Conservation (phyloP, 2,797 vertebrate genomes). For the Ctenochaetus hawaiiensis region DNA sequence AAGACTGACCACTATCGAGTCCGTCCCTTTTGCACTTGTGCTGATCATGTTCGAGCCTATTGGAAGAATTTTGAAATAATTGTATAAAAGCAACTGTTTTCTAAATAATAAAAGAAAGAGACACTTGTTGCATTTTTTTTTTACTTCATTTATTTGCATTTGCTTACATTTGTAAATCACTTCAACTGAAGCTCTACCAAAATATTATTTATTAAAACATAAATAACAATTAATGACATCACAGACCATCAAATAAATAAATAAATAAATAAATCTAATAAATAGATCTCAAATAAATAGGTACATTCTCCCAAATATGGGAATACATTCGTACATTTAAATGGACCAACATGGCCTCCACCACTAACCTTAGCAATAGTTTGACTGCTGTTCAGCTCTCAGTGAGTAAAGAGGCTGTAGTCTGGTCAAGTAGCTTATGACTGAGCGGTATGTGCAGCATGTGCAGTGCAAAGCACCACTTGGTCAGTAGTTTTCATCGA, state of each 20-base stretch:
- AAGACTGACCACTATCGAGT: neutral
- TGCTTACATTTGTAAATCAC: conserved; percentile 5
- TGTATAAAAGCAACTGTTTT: conserved; percentile 20
- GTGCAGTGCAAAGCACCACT: conserved; percentile 30
- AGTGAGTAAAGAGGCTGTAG: conserved; percentile 13
- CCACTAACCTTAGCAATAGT: conserved; percentile 28
- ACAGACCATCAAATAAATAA: conserved; percentile 69
- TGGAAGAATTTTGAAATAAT: conserved; percentile 17
- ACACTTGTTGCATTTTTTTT: neutral
- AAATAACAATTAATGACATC: conserved; percentile 71
- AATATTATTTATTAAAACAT: conserved; percentile 62
- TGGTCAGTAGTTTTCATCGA: conserved; percentile 22
- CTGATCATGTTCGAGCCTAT: conserved; percentile 29
- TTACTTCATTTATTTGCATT: neutral
- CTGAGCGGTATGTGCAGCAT: conserved; percentile 31
- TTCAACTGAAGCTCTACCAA: conserved; percentile 19
- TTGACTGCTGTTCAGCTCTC: conserved; percentile 18
- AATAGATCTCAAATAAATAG: conserved; percentile 72
- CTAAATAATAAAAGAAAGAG: conserved; percentile 43
- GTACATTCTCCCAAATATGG: conserved; percentile 39
- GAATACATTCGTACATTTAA: conserved; percentile 56
- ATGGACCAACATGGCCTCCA: conserved; percentile 40
- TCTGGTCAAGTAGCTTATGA: conserved; percentile 51
- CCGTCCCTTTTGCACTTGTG: conserved; percentile 33
- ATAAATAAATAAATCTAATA: conserved; percentile 54